These are phyloP conservation scores for Idaea straminata DNA, from an alignment of 2,888 invertebrate genomes.

Conservation along the genomic window DNA sequence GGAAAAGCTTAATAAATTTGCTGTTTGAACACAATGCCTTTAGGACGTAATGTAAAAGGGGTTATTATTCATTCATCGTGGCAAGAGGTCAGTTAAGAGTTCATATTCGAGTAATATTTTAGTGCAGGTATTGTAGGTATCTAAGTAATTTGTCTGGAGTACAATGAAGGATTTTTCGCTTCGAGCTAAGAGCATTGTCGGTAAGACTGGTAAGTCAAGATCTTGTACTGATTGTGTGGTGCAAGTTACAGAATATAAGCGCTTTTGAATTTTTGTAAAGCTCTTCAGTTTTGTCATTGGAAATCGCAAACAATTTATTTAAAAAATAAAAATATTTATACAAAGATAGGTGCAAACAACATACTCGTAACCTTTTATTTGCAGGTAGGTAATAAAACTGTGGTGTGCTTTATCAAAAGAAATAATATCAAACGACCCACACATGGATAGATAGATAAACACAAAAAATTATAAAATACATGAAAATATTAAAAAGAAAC, in stretches of 20 bases:
- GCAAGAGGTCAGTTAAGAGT: background rate
- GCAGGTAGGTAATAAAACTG: too few relatives aligned
- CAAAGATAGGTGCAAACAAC: background rate
- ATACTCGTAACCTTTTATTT: conserved; percentile 1
- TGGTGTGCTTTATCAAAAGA: too few relatives aligned
- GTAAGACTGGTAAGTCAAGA: conserved; percentile 51
- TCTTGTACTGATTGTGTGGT: conserved; percentile 40
- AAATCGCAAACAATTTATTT: background rate
- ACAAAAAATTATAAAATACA: too few relatives aligned
- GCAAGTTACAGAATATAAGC: conserved; percentile 27
- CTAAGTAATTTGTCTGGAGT: conserved; percentile 60
- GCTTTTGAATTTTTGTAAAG: background rate
- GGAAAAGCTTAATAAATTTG: too few relatives aligned
- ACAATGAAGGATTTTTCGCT: conserved; percentile 72
- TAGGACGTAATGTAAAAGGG: background rate
- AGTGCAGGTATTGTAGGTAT: background rate
- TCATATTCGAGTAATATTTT: background rate
- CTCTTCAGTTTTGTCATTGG: background rate
- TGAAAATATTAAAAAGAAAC: too few relatives aligned
- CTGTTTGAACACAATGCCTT: background rate
- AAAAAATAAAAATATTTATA: background rate
- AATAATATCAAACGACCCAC: too few relatives aligned
- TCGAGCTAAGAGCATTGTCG: conserved; percentile 56
- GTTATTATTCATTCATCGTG: background rate
- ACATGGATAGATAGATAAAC: too few relatives aligned